Evolutionary conservation across 1,140 invertebrate species (phyloP), one percentile per base, ranked within the genome.

Genomic region (Acromyrmex echinatior): DNA sequence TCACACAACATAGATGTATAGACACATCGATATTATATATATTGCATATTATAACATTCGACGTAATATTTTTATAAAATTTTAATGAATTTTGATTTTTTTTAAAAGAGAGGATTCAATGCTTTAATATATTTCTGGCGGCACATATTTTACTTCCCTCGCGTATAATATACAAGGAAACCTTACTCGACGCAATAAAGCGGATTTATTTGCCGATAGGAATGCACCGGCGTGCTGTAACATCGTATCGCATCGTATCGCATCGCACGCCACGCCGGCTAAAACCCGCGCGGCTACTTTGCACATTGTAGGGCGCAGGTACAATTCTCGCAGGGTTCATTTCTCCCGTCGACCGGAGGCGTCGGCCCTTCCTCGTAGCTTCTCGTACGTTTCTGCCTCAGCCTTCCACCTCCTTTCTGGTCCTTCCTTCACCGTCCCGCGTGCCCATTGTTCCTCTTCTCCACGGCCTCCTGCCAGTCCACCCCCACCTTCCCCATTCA

Each of bases 401-500:
- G 71, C 63, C 58, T 90, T 58, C 76, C 76, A 68, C 71, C 28
- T 25, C 56, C 60, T 63, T 39, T 73, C 62, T 56, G 51, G 51
- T 78, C 39, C 76, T 86, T 86, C 65, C 70, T 68, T 49, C 77
- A 25, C 73, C 77, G 53, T 51, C 71, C 78, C 65, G 68, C 80
- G 70, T 35, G 56, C 39, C 80, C 80, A 84, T 84, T 84, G 80
- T 84, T 84, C 80, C 80, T 76, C 86, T 77, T 51, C 60, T 39
- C 76, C 73, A 49, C 18, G 39, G 66, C 31, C 76, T 80, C 86
- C 71, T 81, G 65, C 86, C 78, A 58, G 62, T 84, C 65, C 86
- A 68, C 76, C 85, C 78, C 77, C 87, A 62, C 78, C 79, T 87
- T 87, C 86, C 90, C 91, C 93, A 93, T 93, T 93, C 92, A 93